Base-by-base conservation (phyloP, 1,140 invertebrate species). In the Trichomalopsis sarcophagae region DNA sequence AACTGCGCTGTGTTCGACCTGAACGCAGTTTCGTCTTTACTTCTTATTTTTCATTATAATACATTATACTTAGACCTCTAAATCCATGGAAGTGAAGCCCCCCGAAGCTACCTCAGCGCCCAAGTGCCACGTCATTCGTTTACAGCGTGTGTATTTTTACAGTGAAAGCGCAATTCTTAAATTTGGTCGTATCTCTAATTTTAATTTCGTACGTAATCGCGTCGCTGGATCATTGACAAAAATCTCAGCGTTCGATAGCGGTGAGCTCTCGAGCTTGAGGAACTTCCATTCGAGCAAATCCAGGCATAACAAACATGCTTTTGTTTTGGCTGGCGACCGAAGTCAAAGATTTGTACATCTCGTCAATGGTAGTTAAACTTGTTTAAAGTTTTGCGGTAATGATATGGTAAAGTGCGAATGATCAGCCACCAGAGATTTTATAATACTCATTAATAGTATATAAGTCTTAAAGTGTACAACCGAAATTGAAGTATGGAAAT, bases 1-100 rank as follows among this genome's bases (percentile, higher is more conserved):
- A 92, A 90, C 89, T 91, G 89, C 91, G 89, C 89, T 91, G 89
- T 92, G 89, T 88, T 90, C 81, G 85, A 86, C 84, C 89, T 90
- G 89, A 87, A 85, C 75, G 88, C 87, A 87, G 40, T 44, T 44
- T 44, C 40, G 40, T 44, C 40, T 44, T 44, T 44, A 44, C 40
- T 44, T 44, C 87, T 88, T 91, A 90, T 82, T 86, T 83, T 83
- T 88, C 90, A 90, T 85, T 89, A 88, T 90, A 90, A 81, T 90
- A 89, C 87, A 90, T 89, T 89, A 62, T 62, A 89, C 88, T 88
- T 90, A 91, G 55, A 81, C n/a, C 78, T 17, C 71, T 85, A 85
- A 36, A 81, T 89, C 84, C 87, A 90, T 91, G 90, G 91, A 91
- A 91, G 88, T 90, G 86, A 79, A 89, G 88, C 68, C 17, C 17